Base-by-base conservation (phyloP, 1,140 invertebrate species). In the Drosophila cardini region DNA sequence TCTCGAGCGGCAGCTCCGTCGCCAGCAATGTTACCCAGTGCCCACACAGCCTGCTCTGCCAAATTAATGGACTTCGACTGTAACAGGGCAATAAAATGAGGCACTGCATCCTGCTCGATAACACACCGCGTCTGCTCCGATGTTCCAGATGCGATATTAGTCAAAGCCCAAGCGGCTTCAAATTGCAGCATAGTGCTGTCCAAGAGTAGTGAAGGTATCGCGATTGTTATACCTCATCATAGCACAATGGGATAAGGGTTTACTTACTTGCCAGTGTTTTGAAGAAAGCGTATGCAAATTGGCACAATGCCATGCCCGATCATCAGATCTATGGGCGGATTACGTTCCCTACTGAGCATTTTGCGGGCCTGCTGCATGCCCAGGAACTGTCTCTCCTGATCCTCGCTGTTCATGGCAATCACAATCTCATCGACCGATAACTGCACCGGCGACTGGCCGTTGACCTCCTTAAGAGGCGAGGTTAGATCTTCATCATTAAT, bases 111-210 rank as follows among this genome's bases (percentile, higher is more conserved):
- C 89, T 95, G 92, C 83, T 96, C 95, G 5, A 98, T 95, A 36
- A 99, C 97, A 48, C 95, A 95, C 73, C 96, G 94, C 2, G 98
- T 99, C 93, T 99, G 98, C 15, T 96, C 94, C 9, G 97, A 96
- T 5, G 96, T 98, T 10, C 98, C 98, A 0, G 98, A 99, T 9
- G 99, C 98, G 75, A 99, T 98, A 90, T 99, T 99, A 34, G 99
- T 99, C 16, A 99, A 92, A 1, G 98, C 98, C 99, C 99, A 99
- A 1, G 98, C 96, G 26, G 98, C 96, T 93, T 99, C 99, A 93
- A 99, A 99, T 92, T 99, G 98, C 8, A 99, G 92, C 53, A 95
- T 94, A n/a, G 96, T 93, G 80, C 97, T 98, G 90, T 11, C 10
- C 13, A 32, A 18, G 16, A 26, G 10, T 36, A 67, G 55, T 34